A percentile compares a stretch with the other conserved stretches of the same genome.
phyloP scores from a whole-genome alignment of 2,113 vertebrate genomes.

The Saccopteryx bilineata region DNA sequence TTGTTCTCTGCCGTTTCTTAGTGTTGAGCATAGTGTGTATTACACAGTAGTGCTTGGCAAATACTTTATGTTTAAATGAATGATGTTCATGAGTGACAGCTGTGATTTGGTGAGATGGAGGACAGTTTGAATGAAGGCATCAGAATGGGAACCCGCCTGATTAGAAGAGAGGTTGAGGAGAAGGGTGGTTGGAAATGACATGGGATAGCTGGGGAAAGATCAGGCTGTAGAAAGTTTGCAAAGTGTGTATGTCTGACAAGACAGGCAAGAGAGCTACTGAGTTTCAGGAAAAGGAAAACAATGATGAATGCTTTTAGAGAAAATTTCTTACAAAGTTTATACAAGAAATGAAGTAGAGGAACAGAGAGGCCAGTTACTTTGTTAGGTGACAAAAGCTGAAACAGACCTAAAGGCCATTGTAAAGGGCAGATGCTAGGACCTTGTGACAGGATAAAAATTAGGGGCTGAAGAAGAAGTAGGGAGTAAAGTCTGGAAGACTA shows the following conservation, averaged over 20 bases:
- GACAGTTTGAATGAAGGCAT: not conserved
- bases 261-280: not conserved
- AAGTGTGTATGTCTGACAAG: not conserved
- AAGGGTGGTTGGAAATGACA: not conserved
- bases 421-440: not conserved
- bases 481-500: not conserved
- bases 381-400: not conserved
- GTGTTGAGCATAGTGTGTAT: not conserved
- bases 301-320: not conserved
- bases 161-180: not conserved
- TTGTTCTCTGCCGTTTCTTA: not conserved
- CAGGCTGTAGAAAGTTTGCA: not conserved
- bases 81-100: not conserved
- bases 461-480: not conserved
- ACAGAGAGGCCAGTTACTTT: not conserved
- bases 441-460: not conserved
- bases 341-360: constrained; percentile 10
- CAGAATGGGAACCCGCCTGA: not conserved
- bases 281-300: constrained; percentile 21
- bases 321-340: not conserved
- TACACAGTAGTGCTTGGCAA: not conserved
- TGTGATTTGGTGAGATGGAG: not conserved
- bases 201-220: not conserved
- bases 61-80: not conserved
- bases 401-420: not conserved